Percentiles rank a stretch among this genome's conserved stretches.
phyloP scores from a whole-genome alignment of 2,888 invertebrate genomes.

The Zeuzera pyrina region DNA sequence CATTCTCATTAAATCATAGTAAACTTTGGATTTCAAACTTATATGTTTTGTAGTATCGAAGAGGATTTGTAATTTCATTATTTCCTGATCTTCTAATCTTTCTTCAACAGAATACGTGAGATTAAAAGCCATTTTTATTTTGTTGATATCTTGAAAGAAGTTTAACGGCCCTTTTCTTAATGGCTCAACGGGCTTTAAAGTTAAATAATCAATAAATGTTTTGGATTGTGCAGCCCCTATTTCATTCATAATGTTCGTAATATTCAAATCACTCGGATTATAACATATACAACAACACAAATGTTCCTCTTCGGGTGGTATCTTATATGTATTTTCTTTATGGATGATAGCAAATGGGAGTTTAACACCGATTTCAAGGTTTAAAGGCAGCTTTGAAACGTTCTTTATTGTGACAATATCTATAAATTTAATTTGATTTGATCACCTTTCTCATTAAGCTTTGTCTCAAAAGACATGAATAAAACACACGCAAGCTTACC shows the following conservation, averaged over 20 bases:
- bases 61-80: slow-evolving; percentile 56
- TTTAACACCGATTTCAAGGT: slow-evolving; percentile 54
- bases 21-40: slow-evolving; percentile 47
- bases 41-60: slow-evolving; percentile 60
- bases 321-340: slow-evolving; percentile 46
- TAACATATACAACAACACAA: slow-evolving; percentile 54
- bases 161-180: slow-evolving; percentile 36
- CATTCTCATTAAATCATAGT: slow-evolving; percentile 47
- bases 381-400: slow-evolving; percentile 62
- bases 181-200: slow-evolving; percentile 44
- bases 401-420: slow-evolving; percentile 72
- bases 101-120: slow-evolving; percentile 48
- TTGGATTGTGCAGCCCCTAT: slow-evolving; percentile 33
- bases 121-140: slow-evolving; percentile 58
- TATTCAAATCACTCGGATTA: slow-evolving; percentile 43
- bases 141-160: slow-evolving; percentile 60
- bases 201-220: slow-evolving; percentile 48
- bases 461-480: too few species aligned
- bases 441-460: too few species aligned
- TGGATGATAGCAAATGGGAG: slow-evolving; percentile 65
- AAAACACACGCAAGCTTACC: too few species aligned
- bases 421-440: slow-evolving; percentile 25
- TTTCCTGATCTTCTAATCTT: slow-evolving; percentile 51
- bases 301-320: slow-evolving; percentile 37
- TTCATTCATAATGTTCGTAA: slow-evolving; percentile 33